These are phyloP conservation scores for Zaprionus tsacasi DNA, from an alignment of 1,140 invertebrate genomes.

Conservation along the genomic window DNA sequence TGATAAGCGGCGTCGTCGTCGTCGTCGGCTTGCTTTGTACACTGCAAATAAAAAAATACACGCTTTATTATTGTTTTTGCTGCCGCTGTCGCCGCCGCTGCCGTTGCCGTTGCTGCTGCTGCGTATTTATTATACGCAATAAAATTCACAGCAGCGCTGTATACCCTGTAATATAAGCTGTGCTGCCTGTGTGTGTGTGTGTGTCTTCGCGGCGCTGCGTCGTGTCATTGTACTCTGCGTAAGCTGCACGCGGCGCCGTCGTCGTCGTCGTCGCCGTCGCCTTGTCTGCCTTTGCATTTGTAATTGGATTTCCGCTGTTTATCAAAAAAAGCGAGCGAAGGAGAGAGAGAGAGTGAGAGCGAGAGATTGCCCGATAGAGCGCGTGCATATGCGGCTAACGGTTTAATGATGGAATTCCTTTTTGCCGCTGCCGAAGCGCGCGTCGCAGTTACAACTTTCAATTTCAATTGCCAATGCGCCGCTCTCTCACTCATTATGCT, in stretches of 20 bases:
- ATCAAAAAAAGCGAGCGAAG: slow-evolving; percentile 26
- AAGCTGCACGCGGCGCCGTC: slow-evolving; percentile 34
- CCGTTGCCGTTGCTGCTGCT: not conserved
- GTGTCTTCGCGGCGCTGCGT: not conserved
- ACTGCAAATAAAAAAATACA: slow-evolving; percentile 2
- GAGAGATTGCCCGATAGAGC: slow-evolving; percentile 16
- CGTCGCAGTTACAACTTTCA: slow-evolving; percentile 67
- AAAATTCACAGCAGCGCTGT: not conserved
- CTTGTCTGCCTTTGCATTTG: slow-evolving; percentile 61
- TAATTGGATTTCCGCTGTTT: slow-evolving; percentile 79
- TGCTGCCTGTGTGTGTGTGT: not conserved
- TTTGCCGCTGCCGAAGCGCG: slow-evolving; percentile 11
- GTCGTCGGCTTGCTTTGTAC: slow-evolving; percentile 2
- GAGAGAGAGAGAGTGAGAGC: not conserved
- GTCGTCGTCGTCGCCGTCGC: slow-evolving; percentile 55
- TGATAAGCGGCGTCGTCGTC: slow-evolving; percentile 48
- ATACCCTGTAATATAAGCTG: too few species aligned
- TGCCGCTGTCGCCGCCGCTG: slow-evolving; percentile 6
- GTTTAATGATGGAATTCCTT: slow-evolving; percentile 74
- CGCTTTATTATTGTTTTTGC: slow-evolving; percentile 35
- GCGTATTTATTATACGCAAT: not conserved
- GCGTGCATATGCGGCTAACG: slow-evolving; percentile 48
- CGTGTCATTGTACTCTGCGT: slow-evolving; percentile 48
- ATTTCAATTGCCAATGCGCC: slow-evolving; percentile 74
- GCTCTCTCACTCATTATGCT: slow-evolving; percentile 45